Evolutionary conservation across 1,140 invertebrate species (phyloP).

Genomic region (Cepaea nemoralis): DNA sequence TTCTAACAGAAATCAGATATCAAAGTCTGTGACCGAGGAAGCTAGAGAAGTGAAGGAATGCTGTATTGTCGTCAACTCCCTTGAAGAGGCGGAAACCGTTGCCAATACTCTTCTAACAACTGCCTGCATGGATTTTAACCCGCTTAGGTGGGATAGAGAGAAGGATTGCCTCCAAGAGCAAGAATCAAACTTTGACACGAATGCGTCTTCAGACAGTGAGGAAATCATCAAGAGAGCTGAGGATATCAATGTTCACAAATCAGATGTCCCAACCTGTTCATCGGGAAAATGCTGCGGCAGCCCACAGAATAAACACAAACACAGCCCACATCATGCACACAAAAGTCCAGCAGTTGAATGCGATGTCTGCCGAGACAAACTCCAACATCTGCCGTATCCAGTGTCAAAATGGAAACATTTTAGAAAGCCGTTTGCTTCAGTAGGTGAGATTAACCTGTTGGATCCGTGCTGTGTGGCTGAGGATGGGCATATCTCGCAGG

Average conservation of each 20-base stretch:
- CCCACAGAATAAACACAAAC: too few species aligned
- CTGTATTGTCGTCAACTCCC: neutral
- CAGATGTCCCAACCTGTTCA: too few species aligned
- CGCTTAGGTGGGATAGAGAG: neutral
- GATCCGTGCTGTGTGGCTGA: too few species aligned
- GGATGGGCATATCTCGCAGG: too few species aligned
- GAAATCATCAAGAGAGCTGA: neutral
- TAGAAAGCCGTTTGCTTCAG: neutral
- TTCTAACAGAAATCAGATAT: neutral
- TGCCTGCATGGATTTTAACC: neutral
- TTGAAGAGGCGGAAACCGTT: neutral
- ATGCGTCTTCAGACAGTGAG: neutral
- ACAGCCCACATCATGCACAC: too few species aligned
- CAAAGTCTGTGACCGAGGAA: neutral
- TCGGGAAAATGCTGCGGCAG: too few species aligned
- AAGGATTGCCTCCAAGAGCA: neutral
- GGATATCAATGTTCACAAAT: too few species aligned
- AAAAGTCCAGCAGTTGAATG: too few species aligned
- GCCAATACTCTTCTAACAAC: neutral
- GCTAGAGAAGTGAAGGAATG: neutral
- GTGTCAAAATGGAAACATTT: neutral
- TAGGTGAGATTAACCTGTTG: neutral
- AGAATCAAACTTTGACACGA: neutral
- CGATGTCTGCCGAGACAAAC: neutral
- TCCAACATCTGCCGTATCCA: neutral